Evolutionary conservation across 2,888 invertebrate species (phyloP).

Genomic region (Archips xylosteana): DNA sequence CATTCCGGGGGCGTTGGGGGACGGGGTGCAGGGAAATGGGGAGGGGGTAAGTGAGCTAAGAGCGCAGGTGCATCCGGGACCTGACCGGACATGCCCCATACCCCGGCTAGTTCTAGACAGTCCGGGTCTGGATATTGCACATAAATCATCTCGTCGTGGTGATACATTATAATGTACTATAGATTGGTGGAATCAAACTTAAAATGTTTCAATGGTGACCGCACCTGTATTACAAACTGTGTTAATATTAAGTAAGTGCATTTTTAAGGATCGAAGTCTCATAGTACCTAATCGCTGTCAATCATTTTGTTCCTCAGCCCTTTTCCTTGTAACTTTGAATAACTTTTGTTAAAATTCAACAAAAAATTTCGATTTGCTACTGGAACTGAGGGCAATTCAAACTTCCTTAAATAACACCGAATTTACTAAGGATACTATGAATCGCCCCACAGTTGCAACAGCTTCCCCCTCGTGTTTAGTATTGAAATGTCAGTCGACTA

Average conservation of each 20-base stretch:
- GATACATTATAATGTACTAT: neutral
- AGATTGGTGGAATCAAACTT: neutral
- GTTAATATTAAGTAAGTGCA: neutral
- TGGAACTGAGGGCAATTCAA: too few species aligned
- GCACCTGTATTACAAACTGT: neutral
- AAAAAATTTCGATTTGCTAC: too few species aligned
- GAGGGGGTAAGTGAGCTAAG: conserved; percentile 57
- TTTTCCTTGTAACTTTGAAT: neutral
- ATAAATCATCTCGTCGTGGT: neutral
- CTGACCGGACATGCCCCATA: conserved; percentile 40
- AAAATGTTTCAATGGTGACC: neutral
- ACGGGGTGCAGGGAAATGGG: conserved; percentile 43
- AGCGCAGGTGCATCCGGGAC: conserved; percentile 75
- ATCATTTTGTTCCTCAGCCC: neutral
- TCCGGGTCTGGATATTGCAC: conserved; percentile 7
- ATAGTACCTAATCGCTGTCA: neutral
- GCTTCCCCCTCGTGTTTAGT: too few species aligned
- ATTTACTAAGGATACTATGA: too few species aligned
- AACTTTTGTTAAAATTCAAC: neutral
- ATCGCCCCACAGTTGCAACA: too few species aligned
- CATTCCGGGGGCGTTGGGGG: conserved; percentile 44
- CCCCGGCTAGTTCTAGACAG: neutral
- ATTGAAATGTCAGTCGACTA: too few species aligned
- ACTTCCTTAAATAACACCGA: too few species aligned
- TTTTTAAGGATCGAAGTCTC: neutral